phyloP scores from a whole-genome alignment of 2,888 invertebrate genomes.

The Drosophila pseudotakahashii region DNA sequence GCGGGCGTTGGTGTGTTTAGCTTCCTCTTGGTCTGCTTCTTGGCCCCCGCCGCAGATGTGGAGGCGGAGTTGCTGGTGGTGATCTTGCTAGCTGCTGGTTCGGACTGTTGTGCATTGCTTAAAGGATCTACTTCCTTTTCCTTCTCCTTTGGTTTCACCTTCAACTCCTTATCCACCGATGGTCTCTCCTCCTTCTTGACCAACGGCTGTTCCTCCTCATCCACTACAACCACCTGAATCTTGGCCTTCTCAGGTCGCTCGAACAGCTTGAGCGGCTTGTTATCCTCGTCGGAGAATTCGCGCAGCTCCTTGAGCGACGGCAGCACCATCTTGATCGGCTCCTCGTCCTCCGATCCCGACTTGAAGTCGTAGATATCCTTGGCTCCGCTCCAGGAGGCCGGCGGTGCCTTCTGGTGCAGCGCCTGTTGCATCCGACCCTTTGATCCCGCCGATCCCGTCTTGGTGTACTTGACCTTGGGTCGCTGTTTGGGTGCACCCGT shows the following conservation, averaged over 20 bases:
- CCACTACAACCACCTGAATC: neutral
- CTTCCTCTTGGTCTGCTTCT: slow-evolving; percentile 36
- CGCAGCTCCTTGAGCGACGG: slow-evolving; percentile 81
- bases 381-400: slow-evolving; percentile 40
- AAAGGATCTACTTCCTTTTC: slow-evolving; percentile 15
- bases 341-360: slow-evolving; percentile 84
- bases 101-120: slow-evolving; percentile 23
- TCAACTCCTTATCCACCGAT: neutral
- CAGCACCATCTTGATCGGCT: slow-evolving; percentile 84
- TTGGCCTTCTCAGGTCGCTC: slow-evolving; percentile 41
- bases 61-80: slow-evolving; percentile 8
- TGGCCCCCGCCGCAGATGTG: neutral
- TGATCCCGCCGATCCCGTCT: slow-evolving; percentile 55
- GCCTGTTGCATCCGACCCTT: slow-evolving; percentile 58
- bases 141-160: slow-evolving; percentile 11
- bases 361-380: slow-evolving; percentile 84
- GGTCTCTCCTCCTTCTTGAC: slow-evolving; percentile 16
- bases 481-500: slow-evolving; percentile 46
- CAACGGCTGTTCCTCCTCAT: neutral
- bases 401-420: slow-evolving; percentile 15
- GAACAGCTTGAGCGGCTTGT: slow-evolving; percentile 72
- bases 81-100: slow-evolving; percentile 23
- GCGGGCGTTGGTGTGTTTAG: slow-evolving; percentile 25
- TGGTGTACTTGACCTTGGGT: slow-evolving; percentile 66
- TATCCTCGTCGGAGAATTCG: slow-evolving; percentile 83